These are phyloP conservation scores for Alcedo quadribrachys DNA, from an alignment of 2,797 vertebrate genomes.

Conservation along the genomic window DNA sequence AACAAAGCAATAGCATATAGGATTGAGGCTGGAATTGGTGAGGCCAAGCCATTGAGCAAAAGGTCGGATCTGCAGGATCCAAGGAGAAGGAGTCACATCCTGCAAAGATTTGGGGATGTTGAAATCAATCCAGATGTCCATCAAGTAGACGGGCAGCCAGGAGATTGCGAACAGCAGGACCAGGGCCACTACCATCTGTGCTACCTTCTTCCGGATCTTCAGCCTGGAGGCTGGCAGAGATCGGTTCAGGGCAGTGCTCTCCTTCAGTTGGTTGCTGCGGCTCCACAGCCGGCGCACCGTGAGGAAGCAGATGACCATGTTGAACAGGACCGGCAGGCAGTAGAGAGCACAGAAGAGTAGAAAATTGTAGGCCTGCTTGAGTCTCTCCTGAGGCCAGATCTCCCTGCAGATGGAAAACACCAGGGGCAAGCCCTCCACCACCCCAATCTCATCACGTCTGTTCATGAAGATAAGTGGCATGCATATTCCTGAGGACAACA, in stretches of 20 bases:
- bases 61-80: slow-evolving; percentile 88
- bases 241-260: slow-evolving; percentile 81
- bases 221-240: slow-evolving; percentile 85
- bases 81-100: slow-evolving; percentile 80
- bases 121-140: slow-evolving; percentile 90
- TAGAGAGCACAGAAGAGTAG: slow-evolving; percentile 91
- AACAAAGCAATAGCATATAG: slow-evolving; percentile 93
- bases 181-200: slow-evolving; percentile 90
- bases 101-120: slow-evolving; percentile 73
- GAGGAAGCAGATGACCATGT: slow-evolving; percentile 89
- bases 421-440: slow-evolving; percentile 79
- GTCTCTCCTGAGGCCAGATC: slow-evolving; percentile 87
- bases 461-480: slow-evolving; percentile 91
- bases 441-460: slow-evolving; percentile 83
- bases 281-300: slow-evolving; percentile 86
- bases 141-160: slow-evolving; percentile 89
- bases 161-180: slow-evolving; percentile 88
- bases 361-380: slow-evolving; percentile 90
- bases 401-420: slow-evolving; percentile 88
- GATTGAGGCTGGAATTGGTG: slow-evolving; percentile 93
- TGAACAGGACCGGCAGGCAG: slow-evolving; percentile 91
- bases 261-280: slow-evolving; percentile 73
- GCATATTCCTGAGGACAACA: slow-evolving; percentile 86
- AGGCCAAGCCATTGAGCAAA: slow-evolving; percentile 93
- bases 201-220: slow-evolving; percentile 89